phyloP scores from a whole-genome alignment of 1,140 invertebrate species.

The Drosophila insularis region DNA sequence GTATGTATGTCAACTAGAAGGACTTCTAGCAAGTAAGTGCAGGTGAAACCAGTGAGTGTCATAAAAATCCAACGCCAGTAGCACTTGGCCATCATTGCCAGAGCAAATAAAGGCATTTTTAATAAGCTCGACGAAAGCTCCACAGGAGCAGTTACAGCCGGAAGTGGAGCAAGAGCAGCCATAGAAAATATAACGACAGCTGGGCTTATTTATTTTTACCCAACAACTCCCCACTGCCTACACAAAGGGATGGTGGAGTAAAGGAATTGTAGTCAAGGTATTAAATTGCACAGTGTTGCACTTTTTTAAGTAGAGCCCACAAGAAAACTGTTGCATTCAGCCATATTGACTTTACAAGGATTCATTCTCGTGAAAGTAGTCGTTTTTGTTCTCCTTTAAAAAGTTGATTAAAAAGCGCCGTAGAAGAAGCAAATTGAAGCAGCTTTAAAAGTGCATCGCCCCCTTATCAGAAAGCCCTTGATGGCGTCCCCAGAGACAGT shows the following conservation, averaged over 20 bases:
- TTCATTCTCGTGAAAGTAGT: slow-evolving; percentile 43
- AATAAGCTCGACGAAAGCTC: slow-evolving; percentile 22
- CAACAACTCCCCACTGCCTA: slow-evolving; percentile 21
- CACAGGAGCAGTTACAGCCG: neutral
- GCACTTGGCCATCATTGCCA: slow-evolving; percentile 6
- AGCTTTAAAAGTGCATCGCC: slow-evolving; percentile 57
- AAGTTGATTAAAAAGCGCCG: slow-evolving; percentile 53
- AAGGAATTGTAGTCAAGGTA: slow-evolving; percentile 54
- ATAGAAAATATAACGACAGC: slow-evolving; percentile 52
- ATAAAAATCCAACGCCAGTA: slow-evolving; percentile 3
- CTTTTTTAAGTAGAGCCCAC: slow-evolving; percentile 41
- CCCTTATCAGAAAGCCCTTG: slow-evolving; percentile 43
- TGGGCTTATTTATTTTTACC: slow-evolving; percentile 49
- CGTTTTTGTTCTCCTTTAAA: slow-evolving; percentile 5
- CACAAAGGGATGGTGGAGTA: neutral
- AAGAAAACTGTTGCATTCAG: slow-evolving; percentile 2
- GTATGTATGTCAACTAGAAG: neutral
- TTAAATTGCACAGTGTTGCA: slow-evolving; percentile 60
- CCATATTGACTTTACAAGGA: slow-evolving; percentile 58
- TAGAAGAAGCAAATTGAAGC: slow-evolving; percentile 10
- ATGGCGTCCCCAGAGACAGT: neutral
- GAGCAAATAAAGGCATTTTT: slow-evolving; percentile 36
- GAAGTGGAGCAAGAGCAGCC: slow-evolving; percentile 34
- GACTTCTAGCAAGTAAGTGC: neutral
- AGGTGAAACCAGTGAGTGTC: neutral